Evolutionary conservation across 2,888 invertebrate genomes (phyloP).

Genomic region (Cosmia trapezina): DNA sequence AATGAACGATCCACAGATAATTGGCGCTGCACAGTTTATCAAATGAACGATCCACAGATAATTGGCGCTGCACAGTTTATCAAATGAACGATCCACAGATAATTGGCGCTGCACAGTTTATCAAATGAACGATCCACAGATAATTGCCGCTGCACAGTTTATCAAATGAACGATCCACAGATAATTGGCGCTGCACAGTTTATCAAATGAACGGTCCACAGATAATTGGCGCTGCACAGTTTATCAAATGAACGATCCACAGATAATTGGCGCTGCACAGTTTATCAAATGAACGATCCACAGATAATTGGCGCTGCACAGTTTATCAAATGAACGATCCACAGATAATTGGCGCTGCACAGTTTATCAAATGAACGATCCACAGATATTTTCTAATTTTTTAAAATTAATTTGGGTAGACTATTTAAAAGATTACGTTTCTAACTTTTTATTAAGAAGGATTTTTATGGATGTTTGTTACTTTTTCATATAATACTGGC

Average conservation of each 20-base stretch:
- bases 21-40: background rate
- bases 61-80: background rate
- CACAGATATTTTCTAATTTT: constrained; percentile 17
- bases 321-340: background rate
- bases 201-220: constrained; percentile 10
- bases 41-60: constrained; percentile 21
- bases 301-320: constrained; percentile 22
- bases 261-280: constrained; percentile 12
- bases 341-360: constrained; percentile 3
- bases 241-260: constrained; percentile 8
- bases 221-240: constrained; percentile 1
- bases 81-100: constrained; percentile 20
- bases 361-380: background rate
- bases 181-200: constrained; percentile 4
- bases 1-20: constrained; percentile 23
- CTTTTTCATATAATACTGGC: constrained; percentile 37
- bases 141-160: background rate
- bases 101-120: background rate
- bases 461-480: constrained; percentile 34
- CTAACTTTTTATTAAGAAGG: background rate
- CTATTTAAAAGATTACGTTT: background rate
- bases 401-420: background rate
- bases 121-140: constrained; percentile 15
- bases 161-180: constrained; percentile 13
- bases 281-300: constrained; percentile 2